Evolutionary conservation across 2,888 invertebrate genomes (phyloP), one percentile per base, ranked within the genome.

Genomic region (Sphaerophoria rueppellii): DNA sequence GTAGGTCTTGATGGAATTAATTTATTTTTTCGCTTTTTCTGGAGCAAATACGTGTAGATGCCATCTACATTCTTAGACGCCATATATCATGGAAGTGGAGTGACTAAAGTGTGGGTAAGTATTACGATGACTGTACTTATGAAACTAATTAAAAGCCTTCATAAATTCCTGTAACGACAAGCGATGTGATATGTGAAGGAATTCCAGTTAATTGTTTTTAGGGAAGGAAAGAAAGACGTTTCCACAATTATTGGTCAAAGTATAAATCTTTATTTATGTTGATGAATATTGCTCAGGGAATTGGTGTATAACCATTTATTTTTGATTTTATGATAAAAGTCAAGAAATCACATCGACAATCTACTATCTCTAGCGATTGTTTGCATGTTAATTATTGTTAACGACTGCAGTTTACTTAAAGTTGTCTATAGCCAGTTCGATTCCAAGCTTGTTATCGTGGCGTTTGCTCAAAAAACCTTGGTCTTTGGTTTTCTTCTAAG

Each of bases 1-100:
- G 46, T 58, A 82, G 65, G 74, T 70, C 74, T 70, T 78, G 74
- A 74, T 82, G 82, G 46, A 82, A 82, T 82, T 82, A 82, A 82
- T 73, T 43, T 67, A 74, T 74, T 70, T 74, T 61, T 67, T 16
- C 60, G 58, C 50, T 69, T 74, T 65, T 34, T 34, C 37, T 14
- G 65, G 14, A 14, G 34, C 4, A 11, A 43, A 43, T 43, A 32
- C 50, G 16, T 11, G 7, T 32, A 78, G 60, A 65, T 72, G 35
- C 54, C 61, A 54, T 37, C 69, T 58, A 73, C 46, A 60, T 16
- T 57, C 12, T 37, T 6, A 24, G 69, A 40, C 37, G 78, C 40
- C 74, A 74, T 82, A 74, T 82, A 82, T 82, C 82, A 82, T 52
- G 34, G 43, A 70, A 75, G 73, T 78, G 57, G 77, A 69, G 69